Conservation (phyloP, 2,113 vertebrate genomes). For the Scatophagus argus region DNA sequence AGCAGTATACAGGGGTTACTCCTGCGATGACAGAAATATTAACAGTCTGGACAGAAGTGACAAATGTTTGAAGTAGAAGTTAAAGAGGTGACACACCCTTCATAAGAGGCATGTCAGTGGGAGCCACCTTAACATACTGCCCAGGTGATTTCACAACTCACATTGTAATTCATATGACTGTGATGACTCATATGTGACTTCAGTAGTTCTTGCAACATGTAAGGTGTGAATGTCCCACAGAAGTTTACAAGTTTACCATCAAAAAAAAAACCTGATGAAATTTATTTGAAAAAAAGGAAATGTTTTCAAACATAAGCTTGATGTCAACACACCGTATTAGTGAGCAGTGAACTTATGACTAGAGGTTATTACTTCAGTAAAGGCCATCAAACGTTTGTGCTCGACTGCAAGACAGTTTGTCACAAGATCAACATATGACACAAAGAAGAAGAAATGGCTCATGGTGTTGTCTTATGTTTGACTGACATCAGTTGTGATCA, state of each 20-base stretch:
- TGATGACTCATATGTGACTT: slow-evolving; percentile 1
- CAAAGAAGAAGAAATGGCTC: slow-evolving; percentile 30
- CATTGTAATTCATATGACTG: neutral
- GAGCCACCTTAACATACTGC: neutral
- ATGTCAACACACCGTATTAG: neutral
- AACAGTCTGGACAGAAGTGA: neutral
- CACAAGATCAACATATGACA: slow-evolving; percentile 54
- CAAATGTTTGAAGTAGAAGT: slow-evolving; percentile 1
- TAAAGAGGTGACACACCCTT: neutral
- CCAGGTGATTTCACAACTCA: slow-evolving; percentile 25
- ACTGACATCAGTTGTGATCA: slow-evolving; percentile 8
- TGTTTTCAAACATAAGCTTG: neutral
- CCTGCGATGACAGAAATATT: neutral
- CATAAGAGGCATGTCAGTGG: neutral
- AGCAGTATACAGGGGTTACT: neutral
- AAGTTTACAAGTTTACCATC: neutral
- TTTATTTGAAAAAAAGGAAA: neutral
- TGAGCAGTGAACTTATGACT: slow-evolving; percentile 5
- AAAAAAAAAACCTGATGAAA: neutral
- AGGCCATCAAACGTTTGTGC: slow-evolving; percentile 21
- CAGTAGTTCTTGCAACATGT: neutral
- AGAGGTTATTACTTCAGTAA: slow-evolving; percentile 18
- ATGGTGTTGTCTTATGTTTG: slow-evolving; percentile 9
- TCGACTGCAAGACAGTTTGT: slow-evolving; percentile 8
- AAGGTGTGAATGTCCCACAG: neutral